phyloP scores from a whole-genome alignment of 2,113 vertebrate genomes.

The Zapus hudsonius region DNA sequence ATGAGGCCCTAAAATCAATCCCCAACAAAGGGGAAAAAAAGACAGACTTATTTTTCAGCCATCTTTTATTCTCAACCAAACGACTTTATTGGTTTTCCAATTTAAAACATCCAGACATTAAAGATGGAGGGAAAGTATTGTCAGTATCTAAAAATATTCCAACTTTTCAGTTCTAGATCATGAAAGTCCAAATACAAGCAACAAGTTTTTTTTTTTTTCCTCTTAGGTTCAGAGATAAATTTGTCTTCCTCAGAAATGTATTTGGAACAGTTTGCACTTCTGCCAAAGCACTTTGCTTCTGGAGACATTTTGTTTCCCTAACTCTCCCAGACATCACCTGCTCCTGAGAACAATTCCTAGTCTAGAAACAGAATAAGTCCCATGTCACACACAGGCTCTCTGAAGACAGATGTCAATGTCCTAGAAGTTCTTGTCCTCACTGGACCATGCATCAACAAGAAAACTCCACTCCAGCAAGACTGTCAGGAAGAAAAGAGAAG shows the following conservation, averaged over 20 bases:
- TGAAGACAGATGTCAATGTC: constrained; percentile 70
- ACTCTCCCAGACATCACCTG: neutral
- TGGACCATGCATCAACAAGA: constrained; percentile 76
- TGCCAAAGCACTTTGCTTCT: neutral
- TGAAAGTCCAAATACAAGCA: neutral
- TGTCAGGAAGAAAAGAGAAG: constrained; percentile 83
- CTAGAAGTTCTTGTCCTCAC: constrained; percentile 76
- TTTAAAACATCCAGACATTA: neutral
- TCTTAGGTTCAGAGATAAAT: neutral
- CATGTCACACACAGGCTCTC: constrained; percentile 74
- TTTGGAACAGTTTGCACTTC: neutral
- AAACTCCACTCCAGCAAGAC: constrained; percentile 70
- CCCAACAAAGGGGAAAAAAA: neutral
- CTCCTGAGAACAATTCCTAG: neutral
- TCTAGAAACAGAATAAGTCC: constrained; percentile 56
- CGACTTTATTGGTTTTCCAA: constrained; percentile 5
- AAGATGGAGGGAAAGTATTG: neutral
- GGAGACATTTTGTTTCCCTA: neutral
- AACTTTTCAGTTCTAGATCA: constrained; percentile 22
- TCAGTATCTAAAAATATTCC: neutral
- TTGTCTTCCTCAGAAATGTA: constrained; percentile 1
- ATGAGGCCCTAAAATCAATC: neutral
- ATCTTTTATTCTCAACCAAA: neutral
- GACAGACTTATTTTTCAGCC: constrained; percentile 36
- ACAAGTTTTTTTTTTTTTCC: neutral